A percentile compares a stretch with the other conserved stretches of the same genome.
Evolutionary conservation across 1,140 invertebrate genomes (phyloP).

Genomic region (Parapsyche elsis): DNA sequence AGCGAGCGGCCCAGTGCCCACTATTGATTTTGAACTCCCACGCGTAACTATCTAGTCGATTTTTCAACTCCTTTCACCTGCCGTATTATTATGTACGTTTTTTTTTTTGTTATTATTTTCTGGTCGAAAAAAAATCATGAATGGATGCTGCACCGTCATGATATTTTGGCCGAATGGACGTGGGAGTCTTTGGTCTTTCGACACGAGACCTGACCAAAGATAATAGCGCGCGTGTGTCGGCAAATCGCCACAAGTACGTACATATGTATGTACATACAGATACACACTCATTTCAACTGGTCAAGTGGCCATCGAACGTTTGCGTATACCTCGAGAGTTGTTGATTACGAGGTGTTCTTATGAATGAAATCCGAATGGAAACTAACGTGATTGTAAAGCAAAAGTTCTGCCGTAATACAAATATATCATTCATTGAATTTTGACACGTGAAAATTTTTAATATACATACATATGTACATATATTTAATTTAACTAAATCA

Average conservation of each 20-base stretch:
- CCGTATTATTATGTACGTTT: not conserved
- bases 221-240: not conserved
- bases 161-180: not conserved
- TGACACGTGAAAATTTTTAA: too few relatives aligned
- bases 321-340: too few relatives aligned
- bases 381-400: too few relatives aligned
- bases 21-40: constrained; percentile 16
- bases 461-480: too few relatives aligned
- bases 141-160: constrained; percentile 26
- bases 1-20: constrained; percentile 1
- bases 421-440: too few relatives aligned
- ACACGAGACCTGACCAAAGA: constrained; percentile 28
- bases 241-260: not conserved
- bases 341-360: not conserved
- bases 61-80: constrained; percentile 33
- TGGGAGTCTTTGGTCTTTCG: constrained; percentile 11
- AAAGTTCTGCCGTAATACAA: too few relatives aligned
- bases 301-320: not conserved
- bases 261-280: not conserved
- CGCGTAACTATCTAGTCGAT: not conserved
- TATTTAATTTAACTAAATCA: too few relatives aligned
- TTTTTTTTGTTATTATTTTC: constrained; percentile 15
- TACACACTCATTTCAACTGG: not conserved
- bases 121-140: constrained; percentile 23
- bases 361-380: not conserved